A percentile compares a stretch with the other conserved stretches of the same genome.
Conservation (phyloP, 2,888 invertebrate species). For the Lycia hirtaria region DNA sequence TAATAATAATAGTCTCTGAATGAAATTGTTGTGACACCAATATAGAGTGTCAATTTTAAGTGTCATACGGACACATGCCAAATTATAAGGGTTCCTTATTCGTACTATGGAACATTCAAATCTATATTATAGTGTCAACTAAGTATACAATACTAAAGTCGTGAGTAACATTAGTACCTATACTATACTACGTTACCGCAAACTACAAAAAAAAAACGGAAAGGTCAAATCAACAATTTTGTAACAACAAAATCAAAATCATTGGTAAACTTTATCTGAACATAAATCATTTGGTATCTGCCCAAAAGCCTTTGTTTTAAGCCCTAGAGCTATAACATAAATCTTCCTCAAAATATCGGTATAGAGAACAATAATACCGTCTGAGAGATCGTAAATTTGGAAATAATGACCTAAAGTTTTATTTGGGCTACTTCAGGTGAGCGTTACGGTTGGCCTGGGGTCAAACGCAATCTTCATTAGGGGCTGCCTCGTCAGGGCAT, state of each 20-base stretch:
- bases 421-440: conserved; percentile 80
- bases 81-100: too few relatives aligned
- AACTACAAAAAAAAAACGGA: neutral
- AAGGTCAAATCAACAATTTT: conserved; percentile 33
- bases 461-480: conserved; percentile 79
- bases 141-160: too few relatives aligned
- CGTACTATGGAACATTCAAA: too few relatives aligned
- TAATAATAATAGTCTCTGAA: too few relatives aligned
- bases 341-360: conserved; percentile 73
- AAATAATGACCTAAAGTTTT: conserved; percentile 73
- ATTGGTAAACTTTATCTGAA: conserved; percentile 42
- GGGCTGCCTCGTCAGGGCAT: conserved; percentile 8
- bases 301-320: conserved; percentile 51
- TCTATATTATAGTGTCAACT: too few relatives aligned
- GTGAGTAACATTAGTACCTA: too few relatives aligned
- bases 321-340: conserved; percentile 73
- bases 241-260: conserved; percentile 49
- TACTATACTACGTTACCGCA: neutral
- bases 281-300: conserved; percentile 52
- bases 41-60: too few relatives aligned
- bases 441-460: conserved; percentile 72
- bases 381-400: conserved; percentile 75
- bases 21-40: too few relatives aligned
- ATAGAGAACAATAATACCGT: conserved; percentile 63
- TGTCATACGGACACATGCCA: too few relatives aligned